These are phyloP conservation scores for Drosophila repleta DNA, from an alignment of 1,140 invertebrate genomes.

Conservation along the genomic window DNA sequence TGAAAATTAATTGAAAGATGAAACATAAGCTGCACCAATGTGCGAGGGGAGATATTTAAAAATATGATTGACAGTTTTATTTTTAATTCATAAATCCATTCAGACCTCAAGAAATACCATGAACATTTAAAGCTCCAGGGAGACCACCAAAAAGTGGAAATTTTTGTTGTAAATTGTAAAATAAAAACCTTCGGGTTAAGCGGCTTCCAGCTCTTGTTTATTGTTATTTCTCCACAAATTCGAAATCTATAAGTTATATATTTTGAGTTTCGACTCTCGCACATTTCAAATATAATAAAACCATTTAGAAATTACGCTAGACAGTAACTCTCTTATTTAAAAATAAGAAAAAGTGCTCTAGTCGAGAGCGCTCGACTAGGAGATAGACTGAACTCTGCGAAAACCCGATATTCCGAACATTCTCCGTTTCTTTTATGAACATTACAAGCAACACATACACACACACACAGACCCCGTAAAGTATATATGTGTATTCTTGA, in stretches of 20 bases:
- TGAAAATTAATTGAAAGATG: constrained; percentile 42
- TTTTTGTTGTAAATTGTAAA: constrained; percentile 34
- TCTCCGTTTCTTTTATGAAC: no score
- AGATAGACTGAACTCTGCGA: no score
- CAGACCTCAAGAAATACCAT: constrained; percentile 1
- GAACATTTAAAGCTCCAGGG: constrained; percentile 12
- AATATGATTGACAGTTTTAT: constrained; percentile 48
- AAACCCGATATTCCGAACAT: no score
- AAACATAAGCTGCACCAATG: constrained; percentile 34
- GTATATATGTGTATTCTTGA: no score
- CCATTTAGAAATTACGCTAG: not conserved
- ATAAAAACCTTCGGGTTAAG: not conserved
- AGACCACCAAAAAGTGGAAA: not conserved
- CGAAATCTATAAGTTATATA: no score
- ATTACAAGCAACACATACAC: no score
- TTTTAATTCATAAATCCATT: constrained; percentile 12
- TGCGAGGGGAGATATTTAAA: constrained; percentile 22
- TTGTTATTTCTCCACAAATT: no score
- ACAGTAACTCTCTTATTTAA: constrained; percentile 6
- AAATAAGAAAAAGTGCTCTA: not conserved
- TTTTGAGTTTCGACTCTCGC: no score
- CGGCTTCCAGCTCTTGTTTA: not conserved
- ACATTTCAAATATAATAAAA: no score
- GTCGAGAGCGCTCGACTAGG: no score
- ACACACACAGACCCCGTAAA: no score